Base-by-base conservation (phyloP, 1,140 invertebrate species). In the Drosophila neocordata region DNA sequence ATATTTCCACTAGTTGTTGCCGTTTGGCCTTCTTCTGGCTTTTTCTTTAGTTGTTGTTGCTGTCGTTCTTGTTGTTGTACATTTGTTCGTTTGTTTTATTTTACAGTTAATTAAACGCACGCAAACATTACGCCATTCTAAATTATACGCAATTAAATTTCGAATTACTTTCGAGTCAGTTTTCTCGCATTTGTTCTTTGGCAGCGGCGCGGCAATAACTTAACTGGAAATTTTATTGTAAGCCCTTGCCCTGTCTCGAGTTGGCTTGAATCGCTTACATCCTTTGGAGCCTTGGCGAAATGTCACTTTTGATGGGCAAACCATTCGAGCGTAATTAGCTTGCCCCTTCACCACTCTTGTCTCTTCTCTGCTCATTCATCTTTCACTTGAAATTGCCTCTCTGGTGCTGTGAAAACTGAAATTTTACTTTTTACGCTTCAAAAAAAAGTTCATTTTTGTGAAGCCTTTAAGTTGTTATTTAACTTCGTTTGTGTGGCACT, bases 111-210 rank as follows among this genome's bases (percentile, higher is more conserved):
- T 87, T 87, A 87, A 87, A 82, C 82, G 67, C 82, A 85, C 82
- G 78, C 83, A 81, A 85, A 78, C 82, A 87, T 87, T 79, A 82
- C 83, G 75, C 69, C 83, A 70, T 70, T 87, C 82, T 87, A 87
- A 87, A 87, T 87, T 87, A 77, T 82, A 80, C 83, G 79, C 82
- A 87, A 87, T 87, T 88, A 87, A 87, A 88, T 87, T 87, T 78
- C 66, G 66, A 87, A 87, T 82, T 87, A 87, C 82, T 87, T 82
- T 88, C 65, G 76, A 88, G 74, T 76, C 65, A 88, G 65, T 70
- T 81, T 77, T 52, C 65, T 34, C 27, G 63, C 34, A 41, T 67
- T 31, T 51, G 65, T 61, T 66, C 4, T 66, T 64, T 57, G 78
- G 71, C 77, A 73, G 65, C 68, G 79, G 64, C 73, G 69, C 65